Base-by-base conservation (phyloP, 2,888 invertebrate species). In the Dromius quadrimaculatus region DNA sequence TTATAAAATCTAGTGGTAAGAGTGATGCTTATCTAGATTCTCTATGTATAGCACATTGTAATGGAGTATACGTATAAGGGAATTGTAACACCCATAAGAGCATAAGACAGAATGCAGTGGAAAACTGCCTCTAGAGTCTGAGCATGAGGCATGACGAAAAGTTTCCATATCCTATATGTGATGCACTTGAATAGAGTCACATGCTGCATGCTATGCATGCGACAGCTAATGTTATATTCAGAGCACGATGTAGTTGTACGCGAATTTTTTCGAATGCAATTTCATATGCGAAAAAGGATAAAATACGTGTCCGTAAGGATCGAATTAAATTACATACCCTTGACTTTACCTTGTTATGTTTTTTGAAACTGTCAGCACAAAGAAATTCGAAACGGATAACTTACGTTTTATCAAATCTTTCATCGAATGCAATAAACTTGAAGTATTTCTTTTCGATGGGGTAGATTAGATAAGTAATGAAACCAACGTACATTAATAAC, bases 261-360 rank as follows among this genome's bases (percentile, higher is more conserved):
- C 54, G 68, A 68, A 59, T 68, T 59, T 66, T 68, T 68, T 45
- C 68, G 36, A 68, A 68, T 68, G 59, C 59, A 59, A 68, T 68
- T 68, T 59, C 68, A 68, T 68, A 68, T 57, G 59, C 68, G 68
- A 68, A 68, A n/a, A 68, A 57, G 68, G 59, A 68, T 68, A 59
- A 68, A 68, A 68, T 59, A 68, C 68, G 43, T 59, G 41, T 68
- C 68, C 59, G 34, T 68, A 68, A 54, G 59, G 68, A 59, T 43
- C 68, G 54, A 59, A 68, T 68, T 68, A 68, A 68, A 68, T 59
- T 68, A 59, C 57, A 45, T 15, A 68, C 68, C 57, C 59, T 22
- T 57, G 28, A 59, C 57, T 68, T 59, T 36, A 68, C 43, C 23
- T 41, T 22, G 38, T 54, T 54, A 54, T 13, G 20, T 32, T 11